Conservation (phyloP, 1,140 invertebrate species). For the Scaptomyza pallida region DNA sequence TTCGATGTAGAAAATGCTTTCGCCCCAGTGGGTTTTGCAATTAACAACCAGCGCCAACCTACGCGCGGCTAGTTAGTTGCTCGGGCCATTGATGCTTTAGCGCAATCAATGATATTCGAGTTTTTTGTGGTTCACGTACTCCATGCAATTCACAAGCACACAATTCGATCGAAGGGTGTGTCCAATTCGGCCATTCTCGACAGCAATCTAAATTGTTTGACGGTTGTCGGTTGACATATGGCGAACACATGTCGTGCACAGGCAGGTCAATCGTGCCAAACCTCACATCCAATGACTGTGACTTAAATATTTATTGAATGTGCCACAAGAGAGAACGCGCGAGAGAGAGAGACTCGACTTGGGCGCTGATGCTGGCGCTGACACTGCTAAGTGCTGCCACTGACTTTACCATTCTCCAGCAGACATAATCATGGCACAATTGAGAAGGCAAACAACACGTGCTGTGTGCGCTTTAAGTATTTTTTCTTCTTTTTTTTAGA, state of each 20-base stretch:
- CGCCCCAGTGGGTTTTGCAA: conserved; percentile 34
- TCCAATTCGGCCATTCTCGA: not conserved
- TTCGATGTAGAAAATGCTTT: conserved; percentile 1
- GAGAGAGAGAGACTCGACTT: not conserved
- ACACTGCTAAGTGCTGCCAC: conserved; percentile 24
- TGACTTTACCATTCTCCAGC: conserved; percentile 13
- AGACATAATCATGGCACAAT: conserved; percentile 67
- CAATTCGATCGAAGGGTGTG: not conserved
- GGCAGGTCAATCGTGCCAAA: conserved; percentile 32
- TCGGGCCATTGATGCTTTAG: not conserved
- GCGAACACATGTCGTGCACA: conserved; percentile 1
- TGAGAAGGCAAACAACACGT: conserved; percentile 73
- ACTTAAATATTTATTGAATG: conserved; percentile 72
- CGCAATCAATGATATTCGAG: conserved; percentile 2
- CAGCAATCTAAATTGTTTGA: conserved; percentile 10
- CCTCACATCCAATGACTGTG: conserved; percentile 17
- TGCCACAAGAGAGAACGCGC: conserved; percentile 21
- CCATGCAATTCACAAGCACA: not conserved
- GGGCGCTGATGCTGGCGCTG: conserved; percentile 12
- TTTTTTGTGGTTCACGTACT: not conserved
- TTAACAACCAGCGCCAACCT: conserved; percentile 32
- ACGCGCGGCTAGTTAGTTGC: conserved; percentile 11
- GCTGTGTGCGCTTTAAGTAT: conserved; percentile 41
- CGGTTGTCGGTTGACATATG: conserved; percentile 11
- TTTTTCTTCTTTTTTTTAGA: conserved; percentile 3